Evolutionary conservation across 2,888 invertebrate species (phyloP).

Genomic region (Campoletis raptor): DNA sequence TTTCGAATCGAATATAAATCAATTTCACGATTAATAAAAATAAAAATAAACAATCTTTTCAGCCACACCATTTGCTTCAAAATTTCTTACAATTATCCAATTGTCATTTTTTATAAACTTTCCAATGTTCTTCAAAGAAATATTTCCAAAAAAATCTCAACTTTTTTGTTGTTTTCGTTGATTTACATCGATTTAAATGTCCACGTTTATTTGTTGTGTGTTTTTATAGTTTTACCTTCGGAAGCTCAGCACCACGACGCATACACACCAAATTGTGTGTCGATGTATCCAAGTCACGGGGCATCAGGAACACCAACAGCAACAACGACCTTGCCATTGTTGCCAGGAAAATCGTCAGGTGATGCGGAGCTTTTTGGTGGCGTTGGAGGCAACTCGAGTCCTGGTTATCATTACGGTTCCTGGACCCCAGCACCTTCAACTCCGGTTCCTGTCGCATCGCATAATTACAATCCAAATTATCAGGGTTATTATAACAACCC

Average conservation of each 20-base stretch:
- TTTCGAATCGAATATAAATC: neutral
- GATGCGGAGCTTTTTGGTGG: slow-evolving; percentile 79
- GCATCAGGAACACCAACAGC: slow-evolving; percentile 68
- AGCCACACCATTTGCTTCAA: neutral
- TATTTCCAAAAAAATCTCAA: neutral
- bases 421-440: slow-evolving; percentile 86
- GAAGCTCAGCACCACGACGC: slow-evolving; percentile 81
- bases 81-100: neutral
- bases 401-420: slow-evolving; percentile 83
- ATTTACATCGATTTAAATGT: neutral
- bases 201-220: neutral
- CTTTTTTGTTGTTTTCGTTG: neutral
- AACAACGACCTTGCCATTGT: slow-evolving; percentile 74
- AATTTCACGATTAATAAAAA: neutral
- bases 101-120: neutral
- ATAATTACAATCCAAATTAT: slow-evolving; percentile 89
- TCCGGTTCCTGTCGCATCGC: slow-evolving; percentile 87
- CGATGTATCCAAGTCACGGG: slow-evolving; percentile 81
- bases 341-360: slow-evolving; percentile 76
- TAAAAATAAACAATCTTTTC: neutral
- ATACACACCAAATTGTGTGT: slow-evolving; percentile 82
- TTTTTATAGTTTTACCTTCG: slow-evolving; percentile 75
- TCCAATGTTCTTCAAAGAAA: neutral
- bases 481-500: slow-evolving; percentile 90
- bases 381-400: slow-evolving; percentile 76